Conservation (phyloP, 2,113 vertebrate species). For the Tretioscincus oriximinensis region DNA sequence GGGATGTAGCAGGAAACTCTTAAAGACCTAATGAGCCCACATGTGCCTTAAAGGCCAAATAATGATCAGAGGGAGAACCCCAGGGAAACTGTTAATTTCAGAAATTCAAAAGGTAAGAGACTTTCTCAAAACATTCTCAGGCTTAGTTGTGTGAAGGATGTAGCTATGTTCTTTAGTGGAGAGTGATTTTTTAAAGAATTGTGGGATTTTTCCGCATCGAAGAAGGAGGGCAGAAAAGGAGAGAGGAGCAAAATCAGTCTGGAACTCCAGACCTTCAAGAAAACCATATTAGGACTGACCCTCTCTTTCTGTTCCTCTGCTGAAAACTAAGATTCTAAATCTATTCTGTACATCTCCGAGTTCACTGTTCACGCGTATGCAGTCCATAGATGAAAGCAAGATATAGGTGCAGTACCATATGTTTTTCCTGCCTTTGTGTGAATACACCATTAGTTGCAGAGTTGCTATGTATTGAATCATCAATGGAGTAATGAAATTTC, state of each 20-base stretch:
- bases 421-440: not conserved
- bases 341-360: not conserved
- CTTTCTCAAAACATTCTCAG: not conserved
- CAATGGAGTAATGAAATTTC: not conserved
- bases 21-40: not conserved
- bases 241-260: not conserved
- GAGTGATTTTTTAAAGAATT: not conserved
- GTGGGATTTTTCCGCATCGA: not conserved
- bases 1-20: not conserved
- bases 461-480: not conserved
- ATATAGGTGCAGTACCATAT: not conserved
- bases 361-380: not conserved
- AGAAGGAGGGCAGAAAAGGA: not conserved
- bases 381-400: too few relatives aligned
- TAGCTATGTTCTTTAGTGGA: not conserved
- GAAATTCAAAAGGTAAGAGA: not conserved
- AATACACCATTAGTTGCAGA: not conserved
- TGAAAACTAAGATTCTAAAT: not conserved
- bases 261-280: not conserved
- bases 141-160: not conserved
- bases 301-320: not conserved
- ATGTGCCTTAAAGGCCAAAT: constrained; percentile 15
- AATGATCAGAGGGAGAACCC: not conserved
- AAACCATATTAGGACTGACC: not conserved
- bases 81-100: not conserved